phyloP scores from a whole-genome alignment of 2,888 invertebrate species.

The Temnothorax rugatulus region DNA sequence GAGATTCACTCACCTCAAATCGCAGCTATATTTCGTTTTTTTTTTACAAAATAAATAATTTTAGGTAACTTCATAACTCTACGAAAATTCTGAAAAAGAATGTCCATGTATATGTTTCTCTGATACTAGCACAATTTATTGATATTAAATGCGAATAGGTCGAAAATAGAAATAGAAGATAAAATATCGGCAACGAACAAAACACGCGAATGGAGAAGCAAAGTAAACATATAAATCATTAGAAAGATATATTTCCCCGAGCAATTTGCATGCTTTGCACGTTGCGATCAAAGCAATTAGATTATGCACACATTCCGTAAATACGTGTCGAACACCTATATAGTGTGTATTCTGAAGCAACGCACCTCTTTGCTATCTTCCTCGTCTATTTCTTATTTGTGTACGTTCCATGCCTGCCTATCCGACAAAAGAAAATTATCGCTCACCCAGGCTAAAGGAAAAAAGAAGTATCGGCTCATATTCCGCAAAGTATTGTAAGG shows the following conservation, averaged over 20 bases:
- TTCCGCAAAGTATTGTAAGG: background rate
- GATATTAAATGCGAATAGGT: background rate
- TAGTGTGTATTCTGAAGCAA: background rate
- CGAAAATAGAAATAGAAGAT: background rate
- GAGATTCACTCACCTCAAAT: background rate
- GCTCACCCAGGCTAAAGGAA: background rate
- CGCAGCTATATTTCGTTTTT: background rate
- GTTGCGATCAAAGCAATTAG: conserved; percentile 55
- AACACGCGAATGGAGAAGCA: background rate
- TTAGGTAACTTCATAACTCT: background rate
- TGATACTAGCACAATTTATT: background rate
- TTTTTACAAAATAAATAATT: background rate
- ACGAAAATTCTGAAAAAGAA: background rate
- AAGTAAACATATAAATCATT: background rate
- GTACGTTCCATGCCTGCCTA: background rate
- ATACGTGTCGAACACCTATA: conserved; percentile 55
- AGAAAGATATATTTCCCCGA: conserved; percentile 18
- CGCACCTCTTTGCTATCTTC: conserved; percentile 1
- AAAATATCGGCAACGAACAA: background rate
- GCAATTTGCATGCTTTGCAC: conserved; percentile 72
- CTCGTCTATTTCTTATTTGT: conserved; percentile 12
- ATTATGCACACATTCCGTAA: conserved; percentile 54
- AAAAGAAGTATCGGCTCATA: background rate
- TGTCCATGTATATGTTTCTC: background rate
- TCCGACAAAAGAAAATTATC: background rate